Base-by-base conservation (phyloP, 2,888 invertebrate species). In the Gerosis bhagava region DNA sequence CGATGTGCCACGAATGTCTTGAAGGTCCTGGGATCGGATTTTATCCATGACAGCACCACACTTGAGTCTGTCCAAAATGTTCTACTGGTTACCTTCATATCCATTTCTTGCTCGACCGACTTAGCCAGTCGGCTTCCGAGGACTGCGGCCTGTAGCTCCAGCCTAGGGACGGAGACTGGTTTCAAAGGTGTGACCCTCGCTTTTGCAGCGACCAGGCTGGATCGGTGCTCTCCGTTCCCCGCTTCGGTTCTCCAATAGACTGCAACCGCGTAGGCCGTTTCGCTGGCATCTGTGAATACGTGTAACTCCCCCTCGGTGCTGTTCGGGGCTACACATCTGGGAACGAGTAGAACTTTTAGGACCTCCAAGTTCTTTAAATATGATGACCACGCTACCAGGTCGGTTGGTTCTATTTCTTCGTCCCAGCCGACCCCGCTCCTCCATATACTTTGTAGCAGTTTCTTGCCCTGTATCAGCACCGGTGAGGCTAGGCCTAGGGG, bases 1-100 rank as follows among this genome's bases (percentile, higher is more conserved):
- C 51, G 8, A 24, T 52, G 50, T 0, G 53, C 55, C 4, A 55
- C 55, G 21, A 49, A 55, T 0, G 49, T 11, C 11, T 48, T 49
- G 35, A 32, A 50, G 3, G 17, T 12, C 1, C 50, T 24, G 3
- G 44, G 44, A 0, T 35, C 50, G 0, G 48, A n/a, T 5, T 40
- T 16, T 3, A 55, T 6, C 55, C 55, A 55, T 0, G 41, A 16
- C 6, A 54, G 32, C 6, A 47, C 50, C 1, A 45, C 48, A 3
- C 41, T 13, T 1, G 52, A 49, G 31, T 55, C 51, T 0, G 49
- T 45, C 56, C 53, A 53, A 22, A 35, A 53, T 4, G 34, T 11
- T 5, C 37, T 26, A 3, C 15, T 22, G 2, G 3, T 28, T 11
- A 36, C 22, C 7, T 32, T 13, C 1, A 3, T 5, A 2, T 43